A percentile compares a stretch with the other conserved stretches of the same genome.
These are phyloP conservation scores for Meleagris gallopavo DNA, from an alignment of 2,113 vertebrate species.

Conservation along the genomic window DNA sequence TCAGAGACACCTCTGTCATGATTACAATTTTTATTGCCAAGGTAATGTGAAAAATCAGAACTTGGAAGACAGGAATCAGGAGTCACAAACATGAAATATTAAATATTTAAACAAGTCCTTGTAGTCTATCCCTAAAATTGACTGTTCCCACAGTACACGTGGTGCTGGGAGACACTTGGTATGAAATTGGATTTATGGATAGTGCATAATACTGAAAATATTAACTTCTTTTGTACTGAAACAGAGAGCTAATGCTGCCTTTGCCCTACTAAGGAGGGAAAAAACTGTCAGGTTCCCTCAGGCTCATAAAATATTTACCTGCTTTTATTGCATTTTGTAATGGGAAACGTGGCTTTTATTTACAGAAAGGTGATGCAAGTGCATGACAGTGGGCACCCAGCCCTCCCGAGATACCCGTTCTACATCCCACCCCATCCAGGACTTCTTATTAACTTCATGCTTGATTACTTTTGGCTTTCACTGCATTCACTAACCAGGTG, in stretches of 20 bases:
- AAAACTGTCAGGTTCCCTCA: background rate
- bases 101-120: background rate
- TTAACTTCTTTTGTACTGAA: background rate
- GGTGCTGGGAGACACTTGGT: background rate
- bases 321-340: constrained; percentile 21
- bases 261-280: background rate
- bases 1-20: background rate
- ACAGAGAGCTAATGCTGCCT: background rate
- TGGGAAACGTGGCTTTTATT: constrained; percentile 19
- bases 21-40: background rate
- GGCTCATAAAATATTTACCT: constrained; percentile 40
- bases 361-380: background rate
- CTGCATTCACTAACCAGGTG: background rate
- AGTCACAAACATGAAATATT: background rate
- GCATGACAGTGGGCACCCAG: background rate
- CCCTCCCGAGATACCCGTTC: background rate
- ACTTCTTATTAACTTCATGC: background rate
- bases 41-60: background rate
- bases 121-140: background rate
- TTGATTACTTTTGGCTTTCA: background rate
- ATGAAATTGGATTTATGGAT: background rate
- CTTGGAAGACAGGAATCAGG: background rate
- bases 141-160: background rate
- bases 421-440: constrained; percentile 14
- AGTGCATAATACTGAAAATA: background rate